Evolutionary conservation across 2,888 invertebrate genomes (phyloP).

Genomic region (Melanchra persicariae): DNA sequence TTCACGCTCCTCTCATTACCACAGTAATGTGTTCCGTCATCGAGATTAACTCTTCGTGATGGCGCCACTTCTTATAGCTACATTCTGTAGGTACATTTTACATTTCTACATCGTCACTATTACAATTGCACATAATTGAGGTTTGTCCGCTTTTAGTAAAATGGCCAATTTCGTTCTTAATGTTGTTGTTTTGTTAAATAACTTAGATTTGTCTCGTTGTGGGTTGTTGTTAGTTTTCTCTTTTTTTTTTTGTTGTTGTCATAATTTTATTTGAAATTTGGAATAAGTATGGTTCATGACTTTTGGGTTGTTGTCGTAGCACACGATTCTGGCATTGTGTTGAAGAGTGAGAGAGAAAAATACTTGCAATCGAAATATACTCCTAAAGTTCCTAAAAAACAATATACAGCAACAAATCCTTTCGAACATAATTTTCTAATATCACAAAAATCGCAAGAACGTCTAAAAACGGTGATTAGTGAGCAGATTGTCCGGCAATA

Average conservation of each 20-base stretch:
- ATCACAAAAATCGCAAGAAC: constrained; percentile 62
- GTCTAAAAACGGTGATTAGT: constrained; percentile 75
- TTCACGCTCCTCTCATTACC: constrained; percentile 89
- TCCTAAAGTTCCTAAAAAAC: too few species aligned
- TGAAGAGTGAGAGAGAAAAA: constrained; percentile 2
- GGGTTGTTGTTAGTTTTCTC: constrained; percentile 61
- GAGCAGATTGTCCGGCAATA: constrained; percentile 78
- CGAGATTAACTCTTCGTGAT: constrained; percentile 89
- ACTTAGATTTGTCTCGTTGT: constrained; percentile 75
- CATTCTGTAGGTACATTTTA: constrained; percentile 7
- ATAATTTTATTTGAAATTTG: constrained; percentile 40
- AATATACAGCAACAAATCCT: constrained; percentile 31
- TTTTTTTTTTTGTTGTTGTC: constrained; percentile 20
- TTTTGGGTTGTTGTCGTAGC: constrained; percentile 16
- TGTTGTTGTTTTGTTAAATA: constrained; percentile 74
- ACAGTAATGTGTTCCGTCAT: constrained; percentile 89
- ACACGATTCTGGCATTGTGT: constrained; percentile 39
- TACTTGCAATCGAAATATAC: neutral
- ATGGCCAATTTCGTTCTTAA: constrained; percentile 87
- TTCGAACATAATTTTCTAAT: constrained; percentile 59
- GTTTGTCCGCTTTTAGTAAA: constrained; percentile 89
- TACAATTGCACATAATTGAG: constrained; percentile 88
- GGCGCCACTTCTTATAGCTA: constrained; percentile 78
- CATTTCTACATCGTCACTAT: constrained; percentile 87
- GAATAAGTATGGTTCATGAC: constrained; percentile 43